phyloP scores from a whole-genome alignment of 2,113 vertebrate genomes.

The Anthoscopus minutus region DNA sequence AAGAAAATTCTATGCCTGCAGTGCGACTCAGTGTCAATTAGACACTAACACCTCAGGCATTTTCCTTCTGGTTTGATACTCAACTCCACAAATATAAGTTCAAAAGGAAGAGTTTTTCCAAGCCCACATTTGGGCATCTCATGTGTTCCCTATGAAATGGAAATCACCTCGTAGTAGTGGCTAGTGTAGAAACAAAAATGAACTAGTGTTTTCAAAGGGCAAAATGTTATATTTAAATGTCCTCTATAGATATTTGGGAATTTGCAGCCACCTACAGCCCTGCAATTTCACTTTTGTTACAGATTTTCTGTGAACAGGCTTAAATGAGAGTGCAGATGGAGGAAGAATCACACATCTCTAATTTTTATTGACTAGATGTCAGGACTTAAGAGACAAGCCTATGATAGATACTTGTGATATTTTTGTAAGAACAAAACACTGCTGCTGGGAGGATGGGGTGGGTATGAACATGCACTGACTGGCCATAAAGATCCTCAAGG shows the following conservation, averaged over 20 bases:
- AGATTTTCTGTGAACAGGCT: neutral
- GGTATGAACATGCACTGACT: too few relatives aligned
- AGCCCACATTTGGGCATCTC: neutral
- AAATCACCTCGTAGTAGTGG: neutral
- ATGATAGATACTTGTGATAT: neutral
- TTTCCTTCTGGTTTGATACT: slow-evolving; percentile 17
- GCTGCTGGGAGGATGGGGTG: neutral
- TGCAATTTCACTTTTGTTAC: neutral
- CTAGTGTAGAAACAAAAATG: neutral
- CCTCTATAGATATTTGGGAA: neutral
- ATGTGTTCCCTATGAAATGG: neutral
- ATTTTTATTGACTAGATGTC: neutral
- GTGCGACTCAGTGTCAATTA: slow-evolving; percentile 35
- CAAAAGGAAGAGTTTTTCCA: slow-evolving; percentile 20
- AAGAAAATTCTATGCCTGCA: neutral
- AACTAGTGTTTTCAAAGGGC: neutral
- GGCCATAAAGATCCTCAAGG: neutral
- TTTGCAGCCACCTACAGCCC: neutral
- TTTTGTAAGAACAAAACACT: neutral
- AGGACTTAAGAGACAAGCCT: neutral
- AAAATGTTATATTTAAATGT: neutral
- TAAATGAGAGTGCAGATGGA: neutral
- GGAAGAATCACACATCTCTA: neutral
- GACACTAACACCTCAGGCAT: slow-evolving; percentile 26
- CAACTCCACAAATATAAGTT: neutral